Evolutionary conservation across 2,113 vertebrate species (phyloP).

Genomic region (Psophia crepitans): DNA sequence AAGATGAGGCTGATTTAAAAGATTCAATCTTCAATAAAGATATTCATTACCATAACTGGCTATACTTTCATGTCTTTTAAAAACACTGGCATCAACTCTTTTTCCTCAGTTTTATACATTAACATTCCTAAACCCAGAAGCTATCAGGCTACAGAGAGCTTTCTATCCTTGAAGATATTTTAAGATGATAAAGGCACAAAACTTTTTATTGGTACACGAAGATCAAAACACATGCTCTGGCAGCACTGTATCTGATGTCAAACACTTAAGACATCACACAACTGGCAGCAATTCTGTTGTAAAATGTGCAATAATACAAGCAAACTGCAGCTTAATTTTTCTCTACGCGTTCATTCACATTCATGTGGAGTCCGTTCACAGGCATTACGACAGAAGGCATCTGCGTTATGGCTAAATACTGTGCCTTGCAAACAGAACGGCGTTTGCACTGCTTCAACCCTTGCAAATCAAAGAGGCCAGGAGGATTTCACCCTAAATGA

Average conservation of each 20-base stretch:
- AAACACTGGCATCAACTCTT: neutral
- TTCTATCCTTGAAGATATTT: neutral
- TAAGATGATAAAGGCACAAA: neutral
- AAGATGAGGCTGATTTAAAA: neutral
- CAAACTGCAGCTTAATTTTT: slow-evolving; percentile 10
- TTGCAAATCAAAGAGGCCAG: neutral
- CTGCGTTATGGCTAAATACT: slow-evolving; percentile 32
- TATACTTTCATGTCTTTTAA: neutral
- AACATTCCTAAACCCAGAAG: neutral
- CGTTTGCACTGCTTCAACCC: neutral
- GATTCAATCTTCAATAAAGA: neutral
- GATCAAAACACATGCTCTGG: neutral
- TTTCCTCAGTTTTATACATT: neutral
- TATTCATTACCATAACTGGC: neutral
- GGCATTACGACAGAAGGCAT: neutral
- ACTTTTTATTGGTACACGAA: neutral
- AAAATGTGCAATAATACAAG: neutral
- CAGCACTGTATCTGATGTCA: neutral
- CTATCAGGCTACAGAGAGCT: neutral
- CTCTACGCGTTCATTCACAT: neutral
- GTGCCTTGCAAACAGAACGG: neutral
- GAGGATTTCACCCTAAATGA: neutral
- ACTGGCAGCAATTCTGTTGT: neutral
- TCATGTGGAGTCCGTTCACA: neutral
- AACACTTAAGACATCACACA: neutral